Evolutionary conservation across 2,888 invertebrate species (phyloP), one percentile per base, ranked within the genome.

Genomic region (Eurytoma californica): DNA sequence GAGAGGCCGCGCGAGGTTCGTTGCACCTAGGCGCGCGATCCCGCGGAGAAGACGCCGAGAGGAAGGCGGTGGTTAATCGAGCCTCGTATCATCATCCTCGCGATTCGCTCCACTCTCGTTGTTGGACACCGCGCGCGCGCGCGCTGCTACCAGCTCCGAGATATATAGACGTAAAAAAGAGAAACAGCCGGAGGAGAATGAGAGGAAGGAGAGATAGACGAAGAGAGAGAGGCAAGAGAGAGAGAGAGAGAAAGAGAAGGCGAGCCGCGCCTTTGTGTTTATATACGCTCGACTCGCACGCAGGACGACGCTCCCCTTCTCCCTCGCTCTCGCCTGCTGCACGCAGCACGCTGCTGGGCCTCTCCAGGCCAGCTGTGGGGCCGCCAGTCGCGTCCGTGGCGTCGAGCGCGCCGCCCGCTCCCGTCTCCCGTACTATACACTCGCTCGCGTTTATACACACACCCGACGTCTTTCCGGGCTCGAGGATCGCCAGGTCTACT

Each of bases 381-480:
- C 82, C 72, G 77, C 68, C 89, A 89, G 89, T 89, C 89, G 86
- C 86, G 85, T 85, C 86, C 86, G 82, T 82, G 86, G 87, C 89
- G 88, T 87, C 87, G 87, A 83, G 84, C 87, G 84, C 82, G 84
- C 87, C 86, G 86, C 88, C 85, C 87, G 86, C 84, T 83, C n/a
- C 20, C 14, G 85, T 85, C 85, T 83, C 24, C 1, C 24, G 24
- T 58, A 20, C 5, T 65, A 39, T 39, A 39, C 16, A 13, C 55
- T 69, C 66, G 55, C 53, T 53, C 51, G 20, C 63, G 18, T 60
- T 39, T 55, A 12, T 16, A 24, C n/a, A 13, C 30, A 30, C n/a
- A 3, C 5, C 12, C n/a, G 13, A 20, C 61, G n/a, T 4, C 16
- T 9, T n/a, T 4, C 5, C 30, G 30, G 1, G 2, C 24, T 24